phyloP scores from a whole-genome alignment of 1,140 invertebrate species.

The Teleogryllus occipitalis region DNA sequence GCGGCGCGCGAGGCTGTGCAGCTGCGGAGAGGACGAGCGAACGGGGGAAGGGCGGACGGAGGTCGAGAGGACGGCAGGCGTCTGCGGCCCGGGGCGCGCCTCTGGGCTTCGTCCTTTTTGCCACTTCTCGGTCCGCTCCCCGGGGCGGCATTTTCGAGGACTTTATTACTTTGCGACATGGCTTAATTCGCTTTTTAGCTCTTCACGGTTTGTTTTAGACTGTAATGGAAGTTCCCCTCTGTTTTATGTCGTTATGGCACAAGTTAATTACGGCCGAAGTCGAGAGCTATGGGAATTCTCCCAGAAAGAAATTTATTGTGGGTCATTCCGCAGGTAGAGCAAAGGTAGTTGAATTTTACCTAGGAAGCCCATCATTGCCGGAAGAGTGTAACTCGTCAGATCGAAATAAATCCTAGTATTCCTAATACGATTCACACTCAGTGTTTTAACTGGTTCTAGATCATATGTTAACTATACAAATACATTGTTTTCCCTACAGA shows the following conservation, averaged over 20 bases:
- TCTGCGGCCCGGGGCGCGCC: too few relatives aligned
- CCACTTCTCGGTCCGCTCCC: background rate
- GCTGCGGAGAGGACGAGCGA: background rate
- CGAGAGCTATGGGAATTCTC: background rate
- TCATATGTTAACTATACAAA: too few relatives aligned
- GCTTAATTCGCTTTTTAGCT: slow-evolving; percentile 1
- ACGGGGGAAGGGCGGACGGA: too few relatives aligned
- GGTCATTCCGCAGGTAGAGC: background rate
- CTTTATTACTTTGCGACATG: background rate
- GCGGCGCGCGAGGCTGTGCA: background rate
- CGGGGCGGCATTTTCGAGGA: background rate
- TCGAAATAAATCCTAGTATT: too few relatives aligned
- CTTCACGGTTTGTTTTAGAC: slow-evolving; percentile 1
- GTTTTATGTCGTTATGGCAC: background rate
- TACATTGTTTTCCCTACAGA: too few relatives aligned
- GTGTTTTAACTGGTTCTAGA: too few relatives aligned
- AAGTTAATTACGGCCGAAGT: background rate
- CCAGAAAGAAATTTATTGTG: background rate
- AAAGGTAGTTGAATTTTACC: too few relatives aligned
- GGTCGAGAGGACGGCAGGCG: too few relatives aligned
- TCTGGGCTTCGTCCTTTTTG: too few relatives aligned
- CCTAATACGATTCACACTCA: too few relatives aligned
- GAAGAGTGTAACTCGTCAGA: too few relatives aligned
- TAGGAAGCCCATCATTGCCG: too few relatives aligned
- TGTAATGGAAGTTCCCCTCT: background rate